Conservation (phyloP, 2,888 invertebrate species). For the Caenorhabditis zanzibari region DNA sequence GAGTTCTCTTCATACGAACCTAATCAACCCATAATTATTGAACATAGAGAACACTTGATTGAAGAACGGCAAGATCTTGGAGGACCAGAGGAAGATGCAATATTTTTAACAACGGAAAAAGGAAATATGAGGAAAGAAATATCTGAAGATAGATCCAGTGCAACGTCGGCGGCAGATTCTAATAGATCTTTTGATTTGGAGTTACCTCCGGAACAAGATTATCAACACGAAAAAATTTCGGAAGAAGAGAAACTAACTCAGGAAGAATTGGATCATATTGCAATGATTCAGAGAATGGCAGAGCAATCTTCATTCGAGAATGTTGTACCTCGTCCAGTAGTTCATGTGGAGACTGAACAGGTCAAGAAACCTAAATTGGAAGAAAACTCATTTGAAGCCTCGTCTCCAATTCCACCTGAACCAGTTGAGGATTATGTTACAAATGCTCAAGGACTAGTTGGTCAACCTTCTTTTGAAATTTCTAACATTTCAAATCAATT, state of each 20-base stretch:
- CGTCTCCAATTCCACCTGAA: slow-evolving; percentile 31
- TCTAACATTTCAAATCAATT: slow-evolving; percentile 8
- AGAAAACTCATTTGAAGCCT: slow-evolving; percentile 44
- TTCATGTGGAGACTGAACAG: slow-evolving; percentile 1
- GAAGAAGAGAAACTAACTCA: slow-evolving; percentile 43
- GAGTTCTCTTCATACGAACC: slow-evolving; percentile 6
- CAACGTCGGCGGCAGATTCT: slow-evolving; percentile 23
- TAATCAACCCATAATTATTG: slow-evolving; percentile 6
- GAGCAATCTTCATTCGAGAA: slow-evolving; percentile 60
- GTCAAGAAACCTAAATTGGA: slow-evolving; percentile 28
- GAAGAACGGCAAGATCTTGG: not conserved
- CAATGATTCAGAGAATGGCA: slow-evolving; percentile 61
- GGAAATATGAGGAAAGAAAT: slow-evolving; percentile 6
- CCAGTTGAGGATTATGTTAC: slow-evolving; percentile 46
- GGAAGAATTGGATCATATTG: slow-evolving; percentile 69
- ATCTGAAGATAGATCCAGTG: slow-evolving; percentile 38
- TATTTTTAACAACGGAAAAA: not conserved
- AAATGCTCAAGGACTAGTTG: slow-evolving; percentile 18
- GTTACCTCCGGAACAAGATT: not conserved
- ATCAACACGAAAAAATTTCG: not conserved
- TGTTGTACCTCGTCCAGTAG: not conserved
- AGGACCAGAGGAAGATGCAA: not conserved
- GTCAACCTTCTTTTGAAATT: slow-evolving; percentile 22
- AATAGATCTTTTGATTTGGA: slow-evolving; percentile 28
- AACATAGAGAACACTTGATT: not conserved